These are phyloP conservation scores for Rhinoraja longicauda DNA, from an alignment of 2,797 vertebrate genomes.

Conservation along the genomic window DNA sequence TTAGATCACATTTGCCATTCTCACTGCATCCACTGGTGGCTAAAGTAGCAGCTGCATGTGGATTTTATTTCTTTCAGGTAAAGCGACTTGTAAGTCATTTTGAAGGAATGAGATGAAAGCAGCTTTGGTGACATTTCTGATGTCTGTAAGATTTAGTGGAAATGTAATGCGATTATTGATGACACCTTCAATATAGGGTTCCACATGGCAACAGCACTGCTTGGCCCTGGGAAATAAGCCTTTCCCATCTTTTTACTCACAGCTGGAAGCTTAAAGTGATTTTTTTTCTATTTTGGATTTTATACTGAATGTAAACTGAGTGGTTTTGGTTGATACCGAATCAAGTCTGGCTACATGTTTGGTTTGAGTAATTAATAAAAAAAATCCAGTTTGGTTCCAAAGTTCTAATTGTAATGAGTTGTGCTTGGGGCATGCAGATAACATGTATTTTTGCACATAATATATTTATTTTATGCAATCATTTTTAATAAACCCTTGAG, in stretches of 20 bases:
- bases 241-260: slow-evolving; percentile 81
- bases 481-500: background rate
- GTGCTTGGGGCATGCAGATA: background rate
- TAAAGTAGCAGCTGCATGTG: slow-evolving; percentile 80
- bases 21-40: slow-evolving; percentile 68
- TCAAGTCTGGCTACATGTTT: slow-evolving; percentile 49
- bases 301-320: slow-evolving; percentile 83
- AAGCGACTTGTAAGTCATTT: slow-evolving; percentile 81
- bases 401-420: background rate
- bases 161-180: slow-evolving; percentile 84
- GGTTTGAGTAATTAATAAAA: background rate
- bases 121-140: slow-evolving; percentile 80
- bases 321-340: slow-evolving; percentile 56
- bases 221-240: slow-evolving; percentile 75
- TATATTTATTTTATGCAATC: background rate
- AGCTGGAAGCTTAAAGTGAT: slow-evolving; percentile 76
- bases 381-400: background rate
- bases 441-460: background rate
- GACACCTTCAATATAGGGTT: slow-evolving; percentile 79
- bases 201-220: slow-evolving; percentile 81
- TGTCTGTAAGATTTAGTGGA: slow-evolving; percentile 81
- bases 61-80: slow-evolving; percentile 85
- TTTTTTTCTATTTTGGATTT: slow-evolving; percentile 83
- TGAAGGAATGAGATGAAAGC: slow-evolving; percentile 81
- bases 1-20: slow-evolving; percentile 82